A percentile compares a stretch with the other conserved stretches of the same genome.
These are phyloP conservation scores for Leptoclinus maculatus DNA, from an alignment of 2,797 vertebrate species.

Conservation along the genomic window DNA sequence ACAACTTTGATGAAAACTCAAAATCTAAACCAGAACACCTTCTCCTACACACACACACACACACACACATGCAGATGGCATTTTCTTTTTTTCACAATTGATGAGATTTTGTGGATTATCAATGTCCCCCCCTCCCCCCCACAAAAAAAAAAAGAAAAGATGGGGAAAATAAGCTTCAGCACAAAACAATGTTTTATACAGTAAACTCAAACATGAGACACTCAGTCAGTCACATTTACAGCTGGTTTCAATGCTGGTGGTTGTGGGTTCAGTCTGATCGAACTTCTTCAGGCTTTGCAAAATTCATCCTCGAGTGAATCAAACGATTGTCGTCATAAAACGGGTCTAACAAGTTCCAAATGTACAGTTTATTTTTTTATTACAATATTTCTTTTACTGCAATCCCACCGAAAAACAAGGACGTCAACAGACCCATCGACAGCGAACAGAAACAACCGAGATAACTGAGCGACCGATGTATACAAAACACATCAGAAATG, in stretches of 20 bases:
- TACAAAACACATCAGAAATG: constrained; percentile 23
- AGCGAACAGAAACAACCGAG: constrained; percentile 22
- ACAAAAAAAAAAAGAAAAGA: background rate
- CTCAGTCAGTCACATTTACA: constrained; percentile 36
- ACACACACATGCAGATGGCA: constrained; percentile 46
- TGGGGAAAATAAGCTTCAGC: background rate
- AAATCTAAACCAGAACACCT: constrained; percentile 29
- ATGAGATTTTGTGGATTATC: constrained; percentile 71
- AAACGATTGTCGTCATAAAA: constrained; percentile 56
- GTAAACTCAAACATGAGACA: constrained; percentile 63
- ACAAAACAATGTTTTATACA: constrained; percentile 23
- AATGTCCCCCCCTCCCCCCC: constrained; percentile 29
- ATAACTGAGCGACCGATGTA: background rate
- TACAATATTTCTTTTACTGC: constrained; percentile 9
- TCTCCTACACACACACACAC: constrained; percentile 44
- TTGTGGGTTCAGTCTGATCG: constrained; percentile 23
- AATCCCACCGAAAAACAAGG: constrained; percentile 41
- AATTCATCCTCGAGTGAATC: constrained; percentile 19
- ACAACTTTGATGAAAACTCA: constrained; percentile 16
- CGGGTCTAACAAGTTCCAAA: constrained; percentile 26
- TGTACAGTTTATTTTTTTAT: constrained; percentile 27
- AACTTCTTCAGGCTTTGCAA: background rate
- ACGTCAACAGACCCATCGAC: constrained; percentile 42
- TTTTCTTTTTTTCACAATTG: constrained; percentile 27
- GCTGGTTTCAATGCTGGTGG: constrained; percentile 64